A percentile compares a stretch with the other conserved stretches of the same genome.
Evolutionary conservation across 2,888 invertebrate species (phyloP).

Genomic region (Harpagoxenus sublaevis): DNA sequence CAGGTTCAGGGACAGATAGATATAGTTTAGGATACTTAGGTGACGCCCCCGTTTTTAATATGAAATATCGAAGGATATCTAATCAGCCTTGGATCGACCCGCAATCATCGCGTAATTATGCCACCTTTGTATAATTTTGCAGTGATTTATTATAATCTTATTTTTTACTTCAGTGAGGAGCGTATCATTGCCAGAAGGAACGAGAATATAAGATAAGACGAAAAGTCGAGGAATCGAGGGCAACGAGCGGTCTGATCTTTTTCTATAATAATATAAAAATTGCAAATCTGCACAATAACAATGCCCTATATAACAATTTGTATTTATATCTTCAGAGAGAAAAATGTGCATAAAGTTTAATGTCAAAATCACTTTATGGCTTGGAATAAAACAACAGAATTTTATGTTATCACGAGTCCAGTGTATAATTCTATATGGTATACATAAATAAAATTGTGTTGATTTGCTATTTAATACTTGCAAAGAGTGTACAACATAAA

Average conservation of each 20-base stretch:
- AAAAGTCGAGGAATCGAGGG: background rate
- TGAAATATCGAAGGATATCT: conserved; percentile 11
- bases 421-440: background rate
- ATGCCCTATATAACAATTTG: background rate
- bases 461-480: conserved; percentile 10
- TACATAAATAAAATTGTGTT: background rate
- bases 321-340: background rate
- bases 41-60: conserved; percentile 4
- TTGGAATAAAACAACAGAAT: background rate
- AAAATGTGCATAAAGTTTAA: background rate
- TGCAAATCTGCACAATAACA: background rate
- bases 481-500: background rate
- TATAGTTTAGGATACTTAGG: conserved; percentile 71
- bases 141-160: conserved; percentile 5
- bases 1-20: conserved; percentile 79
- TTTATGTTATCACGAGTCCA: background rate
- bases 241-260: background rate
- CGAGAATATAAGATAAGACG: background rate
- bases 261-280: background rate
- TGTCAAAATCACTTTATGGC: background rate
- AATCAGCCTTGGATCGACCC: background rate
- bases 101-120: background rate
- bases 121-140: conserved; percentile 23
- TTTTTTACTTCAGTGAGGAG: background rate
- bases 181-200: background rate